Base-by-base conservation (phyloP, 2,888 invertebrate genomes). In the Trachelus iudaicus region DNA sequence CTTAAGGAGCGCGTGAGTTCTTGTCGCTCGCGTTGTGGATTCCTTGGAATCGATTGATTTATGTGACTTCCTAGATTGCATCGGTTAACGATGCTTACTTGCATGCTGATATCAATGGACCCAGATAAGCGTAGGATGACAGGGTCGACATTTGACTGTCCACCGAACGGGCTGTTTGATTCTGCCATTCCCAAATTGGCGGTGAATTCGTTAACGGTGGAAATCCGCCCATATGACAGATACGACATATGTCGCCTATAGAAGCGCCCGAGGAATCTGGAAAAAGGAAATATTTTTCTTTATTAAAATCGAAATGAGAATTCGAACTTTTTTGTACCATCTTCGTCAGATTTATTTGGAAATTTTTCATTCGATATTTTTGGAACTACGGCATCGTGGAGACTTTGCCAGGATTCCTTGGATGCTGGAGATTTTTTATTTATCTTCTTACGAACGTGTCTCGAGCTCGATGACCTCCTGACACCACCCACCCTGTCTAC, bases 141-240 rank as follows among this genome's bases (percentile, higher is more conserved):
- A 86, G 77, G 23, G 82, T 86, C 15, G 87, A 85, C 73, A 81
- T 83, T 75, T 85, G 86, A 78, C 84, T 85, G 75, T 84, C 84
- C 77, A 83, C 81, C 73, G 82, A 79, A 15, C 80, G 82, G 6
- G 81, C 81, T 4, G 34, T 69, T 30, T 83, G 84, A 75, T 80
- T 83, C 35, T 84, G 81, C 82, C 85, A 84, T 75, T 83, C 84
- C 86, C 85, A 86, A 69, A 84, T 79, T 6, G 83, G 84, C 11
- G 79, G 81, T 9, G 81, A 75, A 71, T 78, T 81, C 9, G 80
- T 77, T 13, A 82, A 40, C 9, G 84, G 73, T 69, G 87, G 85
- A 77, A 87, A 85, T 37, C 85, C 86, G n/a, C 89, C 91, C 91
- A 91, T 91, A 81, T 91, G 91, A 82, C 91, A 91, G 77, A 91